Percentiles rank a stretch among this genome's conserved stretches.
These are phyloP conservation scores for Chrysocyon brachyurus DNA, from an alignment of 2,797 vertebrate species.

Conservation along the genomic window DNA sequence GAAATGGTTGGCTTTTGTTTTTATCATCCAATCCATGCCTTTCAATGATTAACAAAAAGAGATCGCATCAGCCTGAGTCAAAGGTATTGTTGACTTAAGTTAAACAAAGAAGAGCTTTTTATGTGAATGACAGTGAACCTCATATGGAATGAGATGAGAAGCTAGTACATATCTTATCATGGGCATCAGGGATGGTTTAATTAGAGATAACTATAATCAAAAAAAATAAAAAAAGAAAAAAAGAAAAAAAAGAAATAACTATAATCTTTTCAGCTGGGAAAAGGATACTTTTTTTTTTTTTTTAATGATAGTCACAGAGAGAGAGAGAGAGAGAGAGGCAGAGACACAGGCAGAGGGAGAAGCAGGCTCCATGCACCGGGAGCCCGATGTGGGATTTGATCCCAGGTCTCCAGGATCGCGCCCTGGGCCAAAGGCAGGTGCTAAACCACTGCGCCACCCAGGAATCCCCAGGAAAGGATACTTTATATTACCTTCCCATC, in stretches of 20 bases:
- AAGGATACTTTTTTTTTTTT: neutral
- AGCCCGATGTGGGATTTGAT: no score
- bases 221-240: no score
- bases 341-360: no score
- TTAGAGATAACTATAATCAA: slow-evolving; percentile 41
- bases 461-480: neutral
- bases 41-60: slow-evolving; percentile 20
- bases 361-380: no score
- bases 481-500: slow-evolving; percentile 35
- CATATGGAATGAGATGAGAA: slow-evolving; percentile 56
- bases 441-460: no score
- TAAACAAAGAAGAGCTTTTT: slow-evolving; percentile 66
- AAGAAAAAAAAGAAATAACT: neutral
- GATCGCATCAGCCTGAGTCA: neutral
- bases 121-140: slow-evolving; percentile 53
- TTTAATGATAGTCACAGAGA: no score
- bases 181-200: slow-evolving; percentile 11
- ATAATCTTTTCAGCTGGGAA: neutral
- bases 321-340: no score
- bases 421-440: no score
- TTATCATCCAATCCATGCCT: neutral
- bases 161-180: slow-evolving; percentile 42
- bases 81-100: slow-evolving; percentile 42
- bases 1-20: slow-evolving; percentile 44
- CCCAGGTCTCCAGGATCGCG: no score